Conservation (phyloP, 2,113 vertebrate genomes). For the Bucco capensis region DNA sequence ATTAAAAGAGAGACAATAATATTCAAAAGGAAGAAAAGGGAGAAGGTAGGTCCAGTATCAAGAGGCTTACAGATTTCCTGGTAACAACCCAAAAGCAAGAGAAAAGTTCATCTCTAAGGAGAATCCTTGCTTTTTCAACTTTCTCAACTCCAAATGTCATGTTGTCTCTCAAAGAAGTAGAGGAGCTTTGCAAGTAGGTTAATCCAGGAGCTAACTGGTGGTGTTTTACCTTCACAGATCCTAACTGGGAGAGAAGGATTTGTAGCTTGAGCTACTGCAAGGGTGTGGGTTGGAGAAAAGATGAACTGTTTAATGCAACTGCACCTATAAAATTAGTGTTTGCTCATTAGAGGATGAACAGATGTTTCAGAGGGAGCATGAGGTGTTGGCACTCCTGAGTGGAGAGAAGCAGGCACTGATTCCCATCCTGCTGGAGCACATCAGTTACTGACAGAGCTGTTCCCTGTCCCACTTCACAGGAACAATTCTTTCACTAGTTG, state of each 20-base stretch:
- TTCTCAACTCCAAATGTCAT: conserved; percentile 13
- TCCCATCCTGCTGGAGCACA: neutral
- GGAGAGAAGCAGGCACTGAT: neutral
- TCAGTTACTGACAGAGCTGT: neutral
- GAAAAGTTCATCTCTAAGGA: conserved; percentile 3
- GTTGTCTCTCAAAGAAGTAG: neutral
- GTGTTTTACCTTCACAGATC: neutral
- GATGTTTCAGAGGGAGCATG: neutral
- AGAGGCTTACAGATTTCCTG: conserved; percentile 25
- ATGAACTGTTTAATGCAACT: neutral
- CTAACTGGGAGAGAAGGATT: neutral
- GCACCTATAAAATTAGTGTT: neutral
- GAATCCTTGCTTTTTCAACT: conserved; percentile 7
- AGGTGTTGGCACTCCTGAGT: neutral
- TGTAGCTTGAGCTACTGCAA: neutral
- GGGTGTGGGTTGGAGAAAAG: neutral
- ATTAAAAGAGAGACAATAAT: conserved; percentile 64
- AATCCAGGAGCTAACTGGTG: neutral
- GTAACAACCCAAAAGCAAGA: conserved; percentile 10
- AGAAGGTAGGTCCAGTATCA: conserved; percentile 33
- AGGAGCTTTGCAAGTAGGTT: neutral
- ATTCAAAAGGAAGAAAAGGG: conserved; percentile 39
- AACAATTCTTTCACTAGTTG: neutral
- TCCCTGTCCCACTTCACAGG: neutral
- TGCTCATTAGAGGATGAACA: neutral